Conservation (phyloP, 2,888 invertebrate genomes). For the Halocaridina rubra region DNA sequence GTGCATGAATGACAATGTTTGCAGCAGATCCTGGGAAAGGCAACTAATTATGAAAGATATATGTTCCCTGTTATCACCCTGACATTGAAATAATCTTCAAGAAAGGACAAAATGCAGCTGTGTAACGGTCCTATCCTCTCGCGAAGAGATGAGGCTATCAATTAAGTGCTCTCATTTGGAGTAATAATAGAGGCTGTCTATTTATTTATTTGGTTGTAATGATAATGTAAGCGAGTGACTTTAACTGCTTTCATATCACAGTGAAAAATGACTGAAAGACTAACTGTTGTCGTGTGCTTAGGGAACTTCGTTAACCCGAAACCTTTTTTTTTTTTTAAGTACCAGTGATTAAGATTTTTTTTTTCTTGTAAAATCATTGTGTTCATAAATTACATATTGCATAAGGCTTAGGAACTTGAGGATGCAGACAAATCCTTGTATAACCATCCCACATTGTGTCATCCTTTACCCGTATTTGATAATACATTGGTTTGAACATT, state of each 20-base stretch:
- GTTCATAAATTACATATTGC: background rate
- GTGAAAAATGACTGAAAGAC: background rate
- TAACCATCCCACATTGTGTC: background rate
- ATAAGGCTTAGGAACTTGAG: background rate
- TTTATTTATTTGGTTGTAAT: constrained; percentile 6
- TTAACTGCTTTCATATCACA: constrained; percentile 17
- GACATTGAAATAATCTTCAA: no score
- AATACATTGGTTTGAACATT: constrained; percentile 19
- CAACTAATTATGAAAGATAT: no score
- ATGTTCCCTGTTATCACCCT: no score
- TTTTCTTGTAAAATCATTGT: background rate
- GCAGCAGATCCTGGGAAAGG: no score
- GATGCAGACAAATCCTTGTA: background rate
- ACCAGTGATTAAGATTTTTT: constrained; percentile 37
- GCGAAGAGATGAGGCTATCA: no score
- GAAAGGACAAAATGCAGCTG: no score
- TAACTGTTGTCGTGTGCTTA: constrained; percentile 29
- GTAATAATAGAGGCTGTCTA: constrained; percentile 42
- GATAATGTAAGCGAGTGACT: constrained; percentile 36
- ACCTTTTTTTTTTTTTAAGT: constrained; percentile 6
- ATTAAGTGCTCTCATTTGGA: no score
- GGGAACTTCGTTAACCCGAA: constrained; percentile 17
- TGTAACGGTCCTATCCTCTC: no score
- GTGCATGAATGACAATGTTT: no score
- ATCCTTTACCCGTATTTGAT: background rate